Percentiles rank a stretch among this genome's conserved stretches.
These are phyloP conservation scores for Drosophila teissieri DNA, from an alignment of 1,140 invertebrate species.

Conservation along the genomic window DNA sequence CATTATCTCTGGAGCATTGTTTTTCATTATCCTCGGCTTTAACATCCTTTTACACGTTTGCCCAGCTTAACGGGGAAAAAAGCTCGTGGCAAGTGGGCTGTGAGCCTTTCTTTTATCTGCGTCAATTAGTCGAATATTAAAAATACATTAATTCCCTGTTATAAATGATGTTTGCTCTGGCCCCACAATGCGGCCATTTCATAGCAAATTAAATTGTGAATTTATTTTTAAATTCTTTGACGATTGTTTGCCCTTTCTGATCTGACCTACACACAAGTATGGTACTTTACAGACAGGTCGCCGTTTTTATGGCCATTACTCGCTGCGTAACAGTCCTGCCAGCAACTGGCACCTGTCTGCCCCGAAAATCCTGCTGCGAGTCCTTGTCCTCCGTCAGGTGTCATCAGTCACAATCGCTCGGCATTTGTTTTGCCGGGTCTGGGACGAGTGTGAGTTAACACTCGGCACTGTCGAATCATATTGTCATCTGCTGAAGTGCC, in stretches of 20 bases:
- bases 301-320: constrained; percentile 69
- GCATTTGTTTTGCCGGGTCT: constrained; percentile 45
- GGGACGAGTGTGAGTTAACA: neutral
- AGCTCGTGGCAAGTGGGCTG: constrained; percentile 23
- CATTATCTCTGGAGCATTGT: constrained; percentile 32
- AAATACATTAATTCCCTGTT: constrained; percentile 72
- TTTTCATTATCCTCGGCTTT: constrained; percentile 72
- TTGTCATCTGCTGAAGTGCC: constrained; percentile 38
- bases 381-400: constrained; percentile 64
- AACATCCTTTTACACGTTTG: constrained; percentile 67
- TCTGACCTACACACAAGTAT: constrained; percentile 34
- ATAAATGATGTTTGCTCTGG: constrained; percentile 55
- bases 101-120: constrained; percentile 59
- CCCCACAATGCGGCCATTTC: constrained; percentile 30
- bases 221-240: constrained; percentile 24
- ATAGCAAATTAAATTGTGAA: constrained; percentile 47
- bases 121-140: constrained; percentile 81
- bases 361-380: constrained; percentile 32
- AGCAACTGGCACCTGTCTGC: constrained; percentile 44
- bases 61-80: constrained; percentile 32
- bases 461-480: constrained; percentile 24
- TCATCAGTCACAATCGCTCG: constrained; percentile 67
- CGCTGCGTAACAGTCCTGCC: constrained; percentile 51
- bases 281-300: constrained; percentile 14
- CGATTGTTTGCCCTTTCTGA: constrained; percentile 51